Base-by-base conservation (phyloP, 2,888 invertebrate species). In the Meteorus colon region DNA sequence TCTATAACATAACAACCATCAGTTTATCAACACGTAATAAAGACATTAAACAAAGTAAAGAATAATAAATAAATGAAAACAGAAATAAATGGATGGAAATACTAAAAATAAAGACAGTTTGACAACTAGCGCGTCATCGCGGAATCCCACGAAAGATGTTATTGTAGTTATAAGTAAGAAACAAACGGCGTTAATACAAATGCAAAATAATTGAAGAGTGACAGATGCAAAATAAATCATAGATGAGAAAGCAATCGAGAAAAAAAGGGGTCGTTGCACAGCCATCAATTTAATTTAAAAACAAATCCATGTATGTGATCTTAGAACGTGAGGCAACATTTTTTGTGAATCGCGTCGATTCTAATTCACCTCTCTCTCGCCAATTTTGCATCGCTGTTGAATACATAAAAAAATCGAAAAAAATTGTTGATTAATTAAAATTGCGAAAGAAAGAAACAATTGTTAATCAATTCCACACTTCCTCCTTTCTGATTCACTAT, bases 221-320 rank as follows among this genome's bases (percentile, higher is more conserved):
- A 59, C 34, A 71, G 45, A 59, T 34, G 24, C 19, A 37, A 59
- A 72, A 72, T 41, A 63, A 55, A 27, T 27, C 62, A 37, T 41
- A 41, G 41, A 10, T 19, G 19, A 48, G 27, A 12, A 41, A 31
- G 16, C 37, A 55, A 67, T 62, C 73, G 41, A 77, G 72, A 59
- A 74, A 77, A 74, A 19, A 72, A 74, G 60, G 67, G 62, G 74
- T 79, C 63, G 75, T 79, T 74, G 74, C 74, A 75, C 79, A 59
- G 51, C 74, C 69, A 74, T 62, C 62, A 24, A 60, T 59, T 59
- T 51, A 51, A 19, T 63, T 34, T 16, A 51, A 41, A 34, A 68
- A 55, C 29, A 67, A 74, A 62, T 8, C 8, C 24, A 41, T 48
- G 74, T 69, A 74, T 62, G 62, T 74, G 74, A 74, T 74, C 74